Evolutionary conservation across 1,140 invertebrate species (phyloP).

Genomic region (Halesus radiatus): DNA sequence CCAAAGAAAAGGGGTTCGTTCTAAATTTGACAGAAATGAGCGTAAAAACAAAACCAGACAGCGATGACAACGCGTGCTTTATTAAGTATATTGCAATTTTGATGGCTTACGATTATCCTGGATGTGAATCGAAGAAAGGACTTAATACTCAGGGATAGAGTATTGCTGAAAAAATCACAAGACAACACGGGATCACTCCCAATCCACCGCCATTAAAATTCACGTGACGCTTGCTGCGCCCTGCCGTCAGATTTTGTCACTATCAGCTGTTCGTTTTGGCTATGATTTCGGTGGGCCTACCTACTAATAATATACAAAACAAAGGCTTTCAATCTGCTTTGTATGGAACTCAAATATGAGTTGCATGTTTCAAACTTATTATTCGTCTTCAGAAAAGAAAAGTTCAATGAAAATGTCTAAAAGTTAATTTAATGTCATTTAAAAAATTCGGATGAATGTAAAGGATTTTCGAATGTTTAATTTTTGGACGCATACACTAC

Average conservation of each 20-base stretch:
- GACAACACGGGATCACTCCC: conserved; percentile 69
- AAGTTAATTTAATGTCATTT: too few species aligned
- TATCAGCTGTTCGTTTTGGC: conserved; percentile 71
- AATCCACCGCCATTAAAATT: conserved; percentile 70
- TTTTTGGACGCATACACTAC: too few species aligned
- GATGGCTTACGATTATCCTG: conserved; percentile 30
- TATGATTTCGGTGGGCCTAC: conserved; percentile 57
- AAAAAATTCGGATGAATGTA: too few species aligned
- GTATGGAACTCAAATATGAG: too few species aligned
- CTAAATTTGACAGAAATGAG: conserved; percentile 36
- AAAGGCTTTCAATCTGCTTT: too few species aligned
- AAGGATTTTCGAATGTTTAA: too few species aligned
- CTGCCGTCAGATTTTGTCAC: conserved; percentile 63
- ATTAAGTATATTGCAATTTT: neutral
- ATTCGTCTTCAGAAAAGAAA: too few species aligned
- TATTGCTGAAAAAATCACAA: conserved; percentile 65
- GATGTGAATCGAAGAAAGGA: neutral
- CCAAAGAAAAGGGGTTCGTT: conserved; percentile 10
- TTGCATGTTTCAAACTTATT: too few species aligned
- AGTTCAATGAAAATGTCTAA: too few species aligned
- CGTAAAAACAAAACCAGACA: neutral
- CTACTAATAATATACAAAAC: neutral
- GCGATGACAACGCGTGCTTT: neutral
- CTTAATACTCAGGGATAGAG: conserved; percentile 41
- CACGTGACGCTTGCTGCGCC: conserved; percentile 71